Percentiles rank a stretch among this genome's conserved stretches.
These are phyloP conservation scores for Smittia sp. DNA, from an alignment of 2,888 invertebrate species.

Conservation along the genomic window DNA sequence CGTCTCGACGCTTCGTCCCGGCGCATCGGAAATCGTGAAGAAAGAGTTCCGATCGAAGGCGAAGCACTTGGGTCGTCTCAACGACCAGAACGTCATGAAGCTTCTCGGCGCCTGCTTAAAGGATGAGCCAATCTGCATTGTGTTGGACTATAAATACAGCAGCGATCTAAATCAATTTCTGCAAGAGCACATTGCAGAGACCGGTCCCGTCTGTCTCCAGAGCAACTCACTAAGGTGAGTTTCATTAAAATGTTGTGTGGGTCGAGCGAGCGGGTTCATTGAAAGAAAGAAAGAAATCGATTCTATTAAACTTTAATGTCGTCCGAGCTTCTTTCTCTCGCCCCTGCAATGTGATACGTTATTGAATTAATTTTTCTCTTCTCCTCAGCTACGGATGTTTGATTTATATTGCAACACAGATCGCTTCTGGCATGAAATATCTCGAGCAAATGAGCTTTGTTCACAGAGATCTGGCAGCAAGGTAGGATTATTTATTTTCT, in stretches of 20 bases:
- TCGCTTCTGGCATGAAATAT: constrained; percentile 88
- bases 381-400: constrained; percentile 74
- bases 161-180: constrained; percentile 79
- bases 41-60: constrained; percentile 72
- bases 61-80: constrained; percentile 65
- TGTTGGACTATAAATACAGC: constrained; percentile 68
- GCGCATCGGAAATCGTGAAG: constrained; percentile 59
- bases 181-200: constrained; percentile 74
- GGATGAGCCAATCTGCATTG: constrained; percentile 71
- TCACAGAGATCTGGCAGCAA: constrained; percentile 81
- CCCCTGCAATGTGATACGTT: not conserved
- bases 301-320: constrained; percentile 32
- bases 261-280: too few relatives aligned
- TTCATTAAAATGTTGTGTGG: not conserved
- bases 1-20: constrained; percentile 68
- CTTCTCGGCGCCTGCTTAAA: constrained; percentile 71
- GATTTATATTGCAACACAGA: constrained; percentile 82
- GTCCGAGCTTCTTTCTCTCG: not conserved
- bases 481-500: constrained; percentile 55
- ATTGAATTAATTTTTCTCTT: constrained; percentile 41
- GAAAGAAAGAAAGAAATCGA: constrained; percentile 22
- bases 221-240: constrained; percentile 69
- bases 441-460: constrained; percentile 81
- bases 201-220: constrained; percentile 61
- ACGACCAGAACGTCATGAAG: constrained; percentile 69